Base-by-base conservation (phyloP, 1,140 invertebrate genomes). In the Eumeta japonica region DNA sequence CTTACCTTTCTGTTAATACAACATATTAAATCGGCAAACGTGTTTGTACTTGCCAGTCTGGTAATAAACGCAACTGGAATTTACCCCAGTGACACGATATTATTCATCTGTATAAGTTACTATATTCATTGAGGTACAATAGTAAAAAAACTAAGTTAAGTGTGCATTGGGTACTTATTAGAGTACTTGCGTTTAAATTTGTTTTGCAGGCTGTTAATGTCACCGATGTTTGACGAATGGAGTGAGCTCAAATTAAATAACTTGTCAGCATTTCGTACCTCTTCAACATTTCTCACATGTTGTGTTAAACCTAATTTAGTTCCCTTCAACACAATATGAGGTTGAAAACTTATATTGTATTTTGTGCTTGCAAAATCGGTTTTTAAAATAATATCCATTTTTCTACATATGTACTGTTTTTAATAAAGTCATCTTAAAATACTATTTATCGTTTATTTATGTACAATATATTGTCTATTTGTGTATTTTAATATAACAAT, bases 1-100 rank as follows among this genome's bases (percentile, higher is more conserved):
- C 48, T 48, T 32, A 42, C n/a, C 14, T 41, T 40, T 29, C 39
- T 31, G 19, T 48, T 51, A 16, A 42, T 10, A 37, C 37, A 29
- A 45, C 24, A 39, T 48, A 41, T 32, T 48, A 43, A 17, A 35
- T 45, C 34, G 34, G 42, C 20, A n/a, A 24, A 24, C n/a, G n/a
- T 24, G 5, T n/a, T 24, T 24, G 20, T n/a, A 24, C 20, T 24
- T 24, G 16, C 16, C 16, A n/a, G 10, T 16, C 13, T 32, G 3
- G 31, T 32, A 10, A 15, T 32, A 15, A 2, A 16, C 13, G 14
- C 13, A 32, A 13, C 14, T 14, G 14, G 10, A 16, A 11, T 32
- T 16, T 5, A 32, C 13, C 1, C 31, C 31, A 32, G 5, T 2
- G 16, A 15, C 16, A 5, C 16, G 13, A 32, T n/a, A 13, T 32